Conservation (phyloP, 2,113 vertebrate genomes). For the Reinhardtius hippoglossoides region DNA sequence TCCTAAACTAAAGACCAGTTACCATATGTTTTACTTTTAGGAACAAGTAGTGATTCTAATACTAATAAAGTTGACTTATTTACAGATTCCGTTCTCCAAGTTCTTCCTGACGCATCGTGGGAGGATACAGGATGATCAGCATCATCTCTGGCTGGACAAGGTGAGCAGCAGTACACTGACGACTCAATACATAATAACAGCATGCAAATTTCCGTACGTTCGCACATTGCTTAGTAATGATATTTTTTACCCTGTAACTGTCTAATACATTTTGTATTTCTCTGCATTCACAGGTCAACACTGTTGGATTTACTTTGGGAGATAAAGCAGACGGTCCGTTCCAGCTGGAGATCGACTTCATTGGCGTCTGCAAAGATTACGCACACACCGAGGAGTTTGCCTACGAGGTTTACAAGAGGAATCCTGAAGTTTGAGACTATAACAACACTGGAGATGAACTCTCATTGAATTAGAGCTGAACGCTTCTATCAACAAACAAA, state of each 20-base stretch:
- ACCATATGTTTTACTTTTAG: neutral
- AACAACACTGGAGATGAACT: neutral
- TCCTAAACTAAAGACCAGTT: neutral
- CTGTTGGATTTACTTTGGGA: conserved; percentile 90
- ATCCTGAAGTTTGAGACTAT: conserved; percentile 64
- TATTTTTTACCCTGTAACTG: too few relatives aligned
- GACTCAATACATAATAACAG: too few relatives aligned
- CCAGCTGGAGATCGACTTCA: conserved; percentile 94
- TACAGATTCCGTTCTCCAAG: conserved; percentile 95
- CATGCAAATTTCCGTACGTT: too few relatives aligned
- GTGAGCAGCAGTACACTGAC: too few relatives aligned
- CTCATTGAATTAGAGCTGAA: too few relatives aligned
- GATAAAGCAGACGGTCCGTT: conserved; percentile 93
- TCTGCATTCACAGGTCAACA: conserved; percentile 84
- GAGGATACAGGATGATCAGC: conserved; percentile 90
- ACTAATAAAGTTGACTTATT: neutral
- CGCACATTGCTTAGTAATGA: too few relatives aligned
- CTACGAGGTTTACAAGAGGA: conserved; percentile 88
- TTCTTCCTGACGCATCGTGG: conserved; percentile 93
- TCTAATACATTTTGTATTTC: too few relatives aligned
- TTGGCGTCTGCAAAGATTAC: conserved; percentile 87
- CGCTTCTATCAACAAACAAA: neutral
- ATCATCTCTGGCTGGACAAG: conserved; percentile 89
- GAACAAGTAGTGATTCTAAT: neutral
- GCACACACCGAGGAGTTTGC: conserved; percentile 93